Conservation (phyloP, 1,140 invertebrate genomes). For the Zaprionus africanus region DNA sequence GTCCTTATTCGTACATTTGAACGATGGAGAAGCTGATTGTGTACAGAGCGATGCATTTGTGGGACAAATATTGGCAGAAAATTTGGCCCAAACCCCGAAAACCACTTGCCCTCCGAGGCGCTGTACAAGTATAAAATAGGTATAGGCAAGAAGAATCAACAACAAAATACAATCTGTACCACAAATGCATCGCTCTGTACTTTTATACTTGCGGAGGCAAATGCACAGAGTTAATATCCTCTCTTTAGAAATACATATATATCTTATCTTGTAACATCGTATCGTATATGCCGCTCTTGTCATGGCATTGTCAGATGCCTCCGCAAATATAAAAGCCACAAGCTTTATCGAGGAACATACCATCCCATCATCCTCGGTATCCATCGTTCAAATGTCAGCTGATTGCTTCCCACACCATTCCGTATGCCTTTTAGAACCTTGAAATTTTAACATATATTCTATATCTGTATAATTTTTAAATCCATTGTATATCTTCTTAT, state of each 20-base stretch:
- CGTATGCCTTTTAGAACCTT: slow-evolving; percentile 84
- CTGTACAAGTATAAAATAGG: slow-evolving; percentile 22
- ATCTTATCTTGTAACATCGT: slow-evolving; percentile 61
- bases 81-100: slow-evolving; percentile 37
- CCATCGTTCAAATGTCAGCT: slow-evolving; percentile 84
- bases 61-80: slow-evolving; percentile 68
- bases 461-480: slow-evolving; percentile 37
- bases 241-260: background rate
- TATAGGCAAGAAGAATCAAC: slow-evolving; percentile 6
- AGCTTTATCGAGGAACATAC: slow-evolving; percentile 41
- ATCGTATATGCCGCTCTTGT: slow-evolving; percentile 25
- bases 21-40: slow-evolving; percentile 80
- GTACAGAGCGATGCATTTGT: slow-evolving; percentile 76
- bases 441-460: slow-evolving; percentile 65
- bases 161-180: slow-evolving; percentile 11
- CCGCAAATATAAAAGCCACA: slow-evolving; percentile 69
- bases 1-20: slow-evolving; percentile 89
- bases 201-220: slow-evolving; percentile 75
- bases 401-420: slow-evolving; percentile 85
- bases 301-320: slow-evolving; percentile 44
- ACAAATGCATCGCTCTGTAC: slow-evolving; percentile 73
- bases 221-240: slow-evolving; percentile 27
- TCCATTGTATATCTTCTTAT: slow-evolving; percentile 28
- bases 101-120: background rate
- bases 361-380: slow-evolving; percentile 52